Conservation (phyloP, 2,113 vertebrate species). For the Ramphastos sulfuratus region DNA sequence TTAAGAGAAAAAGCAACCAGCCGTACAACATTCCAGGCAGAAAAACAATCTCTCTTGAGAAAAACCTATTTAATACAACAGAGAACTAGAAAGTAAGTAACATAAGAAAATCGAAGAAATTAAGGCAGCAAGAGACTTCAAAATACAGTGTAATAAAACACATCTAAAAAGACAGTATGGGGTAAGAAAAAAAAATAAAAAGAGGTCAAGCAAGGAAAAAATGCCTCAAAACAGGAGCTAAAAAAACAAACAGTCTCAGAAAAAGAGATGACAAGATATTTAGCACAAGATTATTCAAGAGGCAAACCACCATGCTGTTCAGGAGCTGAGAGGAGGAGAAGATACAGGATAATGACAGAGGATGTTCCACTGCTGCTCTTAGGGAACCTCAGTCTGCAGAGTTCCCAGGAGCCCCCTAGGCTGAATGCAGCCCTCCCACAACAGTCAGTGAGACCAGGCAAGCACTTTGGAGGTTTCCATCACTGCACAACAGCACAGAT, state of each 20-base stretch:
- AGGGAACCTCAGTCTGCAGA: too few relatives aligned
- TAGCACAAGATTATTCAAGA: background rate
- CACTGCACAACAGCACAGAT: background rate
- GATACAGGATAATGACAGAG: background rate
- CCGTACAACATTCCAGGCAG: background rate
- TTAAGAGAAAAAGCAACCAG: background rate
- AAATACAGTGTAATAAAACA: background rate
- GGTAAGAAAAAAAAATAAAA: background rate
- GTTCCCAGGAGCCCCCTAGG: accelerated
- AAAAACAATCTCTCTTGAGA: background rate
- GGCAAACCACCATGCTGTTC: background rate
- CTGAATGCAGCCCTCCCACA: background rate
- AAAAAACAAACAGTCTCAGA: background rate
- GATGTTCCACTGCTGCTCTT: background rate
- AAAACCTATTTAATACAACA: background rate
- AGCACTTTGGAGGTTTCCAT: accelerated
- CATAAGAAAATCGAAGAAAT: background rate
- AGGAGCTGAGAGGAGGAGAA: background rate
- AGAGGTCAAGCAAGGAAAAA: background rate
- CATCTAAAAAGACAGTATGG: background rate
- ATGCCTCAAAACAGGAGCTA: background rate
- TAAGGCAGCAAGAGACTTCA: background rate
- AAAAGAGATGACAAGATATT: background rate
- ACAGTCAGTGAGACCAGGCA: too few relatives aligned
- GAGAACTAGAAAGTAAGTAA: background rate